A percentile compares a stretch with the other conserved stretches of the same genome.
Conservation (phyloP, 2,888 invertebrate genomes). For the Dasypolia templi region DNA sequence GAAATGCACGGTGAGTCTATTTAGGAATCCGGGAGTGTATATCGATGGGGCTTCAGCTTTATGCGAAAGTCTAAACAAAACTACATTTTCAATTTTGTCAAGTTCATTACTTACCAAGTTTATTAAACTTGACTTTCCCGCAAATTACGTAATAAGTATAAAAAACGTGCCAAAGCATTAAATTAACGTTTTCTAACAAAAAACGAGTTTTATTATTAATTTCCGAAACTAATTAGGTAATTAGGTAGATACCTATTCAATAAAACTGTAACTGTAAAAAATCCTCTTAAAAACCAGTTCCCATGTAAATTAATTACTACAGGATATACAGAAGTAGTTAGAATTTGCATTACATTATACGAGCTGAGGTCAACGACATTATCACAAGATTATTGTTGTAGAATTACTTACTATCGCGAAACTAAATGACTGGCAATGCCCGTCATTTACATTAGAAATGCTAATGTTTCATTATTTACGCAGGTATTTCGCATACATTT, state of each 20-base stretch:
- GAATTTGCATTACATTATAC: constrained; percentile 39
- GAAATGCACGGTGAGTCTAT: too few relatives aligned
- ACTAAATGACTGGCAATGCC: constrained; percentile 3
- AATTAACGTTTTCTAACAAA: neutral
- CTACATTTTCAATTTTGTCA: neutral
- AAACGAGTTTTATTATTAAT: neutral
- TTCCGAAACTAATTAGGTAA: constrained; percentile 16
- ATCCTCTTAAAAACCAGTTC: constrained; percentile 15
- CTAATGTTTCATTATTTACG: constrained; percentile 1
- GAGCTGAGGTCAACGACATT: constrained; percentile 48
- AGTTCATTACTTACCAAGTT: neutral
- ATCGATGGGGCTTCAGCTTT: too few relatives aligned
- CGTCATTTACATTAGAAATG: constrained; percentile 10
- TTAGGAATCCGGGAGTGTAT: too few relatives aligned
- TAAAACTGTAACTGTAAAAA: constrained; percentile 10
- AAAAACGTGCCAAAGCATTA: neutral
- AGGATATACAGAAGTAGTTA: neutral
- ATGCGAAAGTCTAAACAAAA: neutral
- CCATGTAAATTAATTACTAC: constrained; percentile 20
- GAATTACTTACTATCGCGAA: constrained; percentile 19
- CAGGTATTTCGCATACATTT: neutral
- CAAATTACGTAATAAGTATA: neutral
- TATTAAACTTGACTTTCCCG: neutral
- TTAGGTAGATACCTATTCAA: neutral
- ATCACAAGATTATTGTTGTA: constrained; percentile 22